Evolutionary conservation across 2,113 vertebrate species (phyloP).

Genomic region (Tachysurus vachellii): DNA sequence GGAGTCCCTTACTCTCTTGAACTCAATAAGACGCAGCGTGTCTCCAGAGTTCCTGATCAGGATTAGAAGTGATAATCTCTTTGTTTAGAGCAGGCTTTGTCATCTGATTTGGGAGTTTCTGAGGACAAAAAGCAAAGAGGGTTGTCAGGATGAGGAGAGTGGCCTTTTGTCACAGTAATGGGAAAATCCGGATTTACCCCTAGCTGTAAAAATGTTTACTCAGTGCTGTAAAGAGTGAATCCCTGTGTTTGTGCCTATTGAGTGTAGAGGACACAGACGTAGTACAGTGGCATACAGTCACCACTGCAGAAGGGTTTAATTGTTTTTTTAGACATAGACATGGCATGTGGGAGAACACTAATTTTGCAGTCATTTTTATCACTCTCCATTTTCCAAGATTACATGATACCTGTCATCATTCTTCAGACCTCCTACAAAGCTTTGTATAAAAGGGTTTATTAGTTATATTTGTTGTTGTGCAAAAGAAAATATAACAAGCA

Average conservation of each 20-base stretch:
- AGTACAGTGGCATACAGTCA: background rate
- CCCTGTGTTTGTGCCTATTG: constrained; percentile 33
- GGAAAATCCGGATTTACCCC: constrained; percentile 51
- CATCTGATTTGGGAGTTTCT: constrained; percentile 54
- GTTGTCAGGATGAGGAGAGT: constrained; percentile 39
- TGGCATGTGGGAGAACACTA: background rate
- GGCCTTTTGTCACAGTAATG: constrained; percentile 50
- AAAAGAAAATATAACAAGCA: constrained; percentile 40
- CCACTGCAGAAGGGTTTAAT: background rate
- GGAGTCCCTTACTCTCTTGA: background rate
- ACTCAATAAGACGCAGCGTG: constrained; percentile 10
- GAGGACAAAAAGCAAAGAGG: constrained; percentile 45
- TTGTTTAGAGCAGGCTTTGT: constrained; percentile 54
- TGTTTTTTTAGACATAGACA: background rate
- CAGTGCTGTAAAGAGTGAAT: constrained; percentile 38
- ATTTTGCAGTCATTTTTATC: background rate
- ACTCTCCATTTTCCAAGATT: background rate
- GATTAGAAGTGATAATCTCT: constrained; percentile 58
- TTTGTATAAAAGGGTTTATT: constrained; percentile 4
- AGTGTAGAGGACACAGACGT: constrained; percentile 16
- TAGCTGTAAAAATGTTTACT: constrained; percentile 49
- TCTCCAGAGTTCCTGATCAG: constrained; percentile 30
- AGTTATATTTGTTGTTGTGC: constrained; percentile 23
- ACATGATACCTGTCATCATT: constrained; percentile 12
- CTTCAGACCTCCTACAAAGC: background rate